These are phyloP conservation scores for Dione vanillae DNA, from an alignment of 2,888 invertebrate species.

Conservation along the genomic window DNA sequence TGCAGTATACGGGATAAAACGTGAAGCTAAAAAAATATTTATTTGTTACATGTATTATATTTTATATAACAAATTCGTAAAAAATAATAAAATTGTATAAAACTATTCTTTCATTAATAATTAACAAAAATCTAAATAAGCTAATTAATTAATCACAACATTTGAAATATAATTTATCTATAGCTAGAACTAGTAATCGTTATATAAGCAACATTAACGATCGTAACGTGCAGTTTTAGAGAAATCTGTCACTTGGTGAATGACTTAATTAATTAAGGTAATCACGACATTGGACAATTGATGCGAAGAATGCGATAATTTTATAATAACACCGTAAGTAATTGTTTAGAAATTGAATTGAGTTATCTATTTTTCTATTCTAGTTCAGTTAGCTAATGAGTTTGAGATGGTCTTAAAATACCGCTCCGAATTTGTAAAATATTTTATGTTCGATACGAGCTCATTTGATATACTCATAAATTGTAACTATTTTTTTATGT, in stretches of 20 bases:
- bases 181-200: background rate
- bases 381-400: too few species aligned
- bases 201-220: slow-evolving; percentile 11
- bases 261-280: slow-evolving; percentile 45
- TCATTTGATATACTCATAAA: too few species aligned
- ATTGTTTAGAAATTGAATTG: slow-evolving; percentile 18
- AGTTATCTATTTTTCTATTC: too few species aligned
- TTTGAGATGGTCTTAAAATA: too few species aligned
- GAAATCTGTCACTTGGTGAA: slow-evolving; percentile 42
- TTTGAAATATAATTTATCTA: slow-evolving; percentile 12
- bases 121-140: background rate
- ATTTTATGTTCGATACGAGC: too few species aligned
- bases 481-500: too few species aligned
- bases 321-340: slow-evolving; percentile 30
- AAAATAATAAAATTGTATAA: background rate
- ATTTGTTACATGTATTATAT: too few species aligned
- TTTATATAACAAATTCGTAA: too few species aligned
- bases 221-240: slow-evolving; percentile 36
- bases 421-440: too few species aligned
- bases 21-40: too few species aligned
- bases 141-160: slow-evolving; percentile 6
- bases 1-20: too few species aligned
- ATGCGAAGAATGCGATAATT: slow-evolving; percentile 43
- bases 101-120: background rate
- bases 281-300: slow-evolving; percentile 43